Conservation (phyloP, 1,140 invertebrate genomes). For the Nixonia krombeini region DNA sequence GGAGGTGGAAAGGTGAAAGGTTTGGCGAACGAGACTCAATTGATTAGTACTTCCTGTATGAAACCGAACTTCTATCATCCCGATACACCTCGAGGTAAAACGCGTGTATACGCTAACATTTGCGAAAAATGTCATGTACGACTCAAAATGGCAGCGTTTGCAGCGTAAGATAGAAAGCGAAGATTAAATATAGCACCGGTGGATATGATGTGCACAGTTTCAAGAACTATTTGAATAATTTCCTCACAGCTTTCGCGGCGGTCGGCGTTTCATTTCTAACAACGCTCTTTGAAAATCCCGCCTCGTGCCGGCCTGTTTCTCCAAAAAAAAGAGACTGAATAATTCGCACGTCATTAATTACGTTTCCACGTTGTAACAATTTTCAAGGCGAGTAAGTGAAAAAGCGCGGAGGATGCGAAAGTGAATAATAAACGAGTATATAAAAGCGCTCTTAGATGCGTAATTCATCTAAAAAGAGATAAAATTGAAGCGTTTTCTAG, state of each 20-base stretch:
- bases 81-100: constrained; percentile 14
- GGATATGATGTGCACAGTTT: no score
- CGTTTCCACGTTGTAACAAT: no score
- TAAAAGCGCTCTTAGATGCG: no score
- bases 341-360: no score
- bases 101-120: constrained; percentile 14
- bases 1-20: constrained; percentile 53
- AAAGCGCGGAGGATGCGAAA: no score
- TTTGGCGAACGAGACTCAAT: constrained; percentile 55
- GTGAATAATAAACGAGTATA: no score
- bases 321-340: constrained; percentile 2
- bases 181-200: constrained; percentile 21
- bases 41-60: constrained; percentile 50
- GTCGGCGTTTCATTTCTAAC: no score
- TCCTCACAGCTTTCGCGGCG: no score
- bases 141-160: constrained; percentile 28
- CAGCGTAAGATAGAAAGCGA: constrained; percentile 41
- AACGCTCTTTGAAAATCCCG: no score
- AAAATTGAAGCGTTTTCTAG: not conserved
- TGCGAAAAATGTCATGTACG: constrained; percentile 11
- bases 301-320: no score
- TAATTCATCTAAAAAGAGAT: not conserved
- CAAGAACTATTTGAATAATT: no score
- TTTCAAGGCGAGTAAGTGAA: not conserved
- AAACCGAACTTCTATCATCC: constrained; percentile 52